Percentiles rank a stretch among this genome's conserved stretches.
Evolutionary conservation across 2,797 vertebrate genomes (phyloP).

Genomic region (Serranus cabrilla): DNA sequence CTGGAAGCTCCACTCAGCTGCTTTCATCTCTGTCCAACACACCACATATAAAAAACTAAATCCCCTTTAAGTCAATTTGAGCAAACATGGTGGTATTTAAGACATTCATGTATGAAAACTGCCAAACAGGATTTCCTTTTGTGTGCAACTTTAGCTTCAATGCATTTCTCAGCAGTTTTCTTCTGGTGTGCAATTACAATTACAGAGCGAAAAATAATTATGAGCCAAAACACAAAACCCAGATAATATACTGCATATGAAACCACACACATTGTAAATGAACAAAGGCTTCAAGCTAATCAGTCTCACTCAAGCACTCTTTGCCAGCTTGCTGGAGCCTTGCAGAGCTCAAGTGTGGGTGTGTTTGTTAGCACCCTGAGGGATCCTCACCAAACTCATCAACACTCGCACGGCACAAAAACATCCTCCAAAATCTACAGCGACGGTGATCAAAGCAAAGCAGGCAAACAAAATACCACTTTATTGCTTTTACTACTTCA

Average conservation of each 20-base stretch:
- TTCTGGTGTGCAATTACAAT: slow-evolving; percentile 32
- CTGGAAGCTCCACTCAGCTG: slow-evolving; percentile 19
- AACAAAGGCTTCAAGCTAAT: slow-evolving; percentile 50
- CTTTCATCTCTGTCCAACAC: slow-evolving; percentile 51
- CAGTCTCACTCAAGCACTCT: slow-evolving; percentile 16
- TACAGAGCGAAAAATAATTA: slow-evolving; percentile 40
- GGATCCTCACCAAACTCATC: slow-evolving; percentile 38
- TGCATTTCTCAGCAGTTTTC: neutral
- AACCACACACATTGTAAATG: slow-evolving; percentile 14
- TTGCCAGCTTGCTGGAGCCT: slow-evolving; percentile 24
- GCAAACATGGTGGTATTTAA: slow-evolving; percentile 13
- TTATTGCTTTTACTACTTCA: slow-evolving; percentile 41
- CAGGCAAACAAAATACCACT: slow-evolving; percentile 40
- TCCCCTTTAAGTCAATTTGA: slow-evolving; percentile 19
- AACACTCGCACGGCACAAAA: slow-evolving; percentile 41
- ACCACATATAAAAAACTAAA: slow-evolving; percentile 15
- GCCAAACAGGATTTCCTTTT: slow-evolving; percentile 21
- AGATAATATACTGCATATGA: neutral
- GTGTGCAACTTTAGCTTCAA: neutral
- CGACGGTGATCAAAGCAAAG: slow-evolving; percentile 42
- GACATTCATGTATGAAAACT: neutral
- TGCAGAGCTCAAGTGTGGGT: slow-evolving; percentile 52
- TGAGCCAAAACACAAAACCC: slow-evolving; percentile 20
- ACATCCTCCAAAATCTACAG: slow-evolving; percentile 34
- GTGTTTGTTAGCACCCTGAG: slow-evolving; percentile 51